A percentile compares a stretch with the other conserved stretches of the same genome.
These are phyloP conservation scores for Megalopta genalis DNA, from an alignment of 1,140 invertebrate genomes.

Conservation along the genomic window DNA sequence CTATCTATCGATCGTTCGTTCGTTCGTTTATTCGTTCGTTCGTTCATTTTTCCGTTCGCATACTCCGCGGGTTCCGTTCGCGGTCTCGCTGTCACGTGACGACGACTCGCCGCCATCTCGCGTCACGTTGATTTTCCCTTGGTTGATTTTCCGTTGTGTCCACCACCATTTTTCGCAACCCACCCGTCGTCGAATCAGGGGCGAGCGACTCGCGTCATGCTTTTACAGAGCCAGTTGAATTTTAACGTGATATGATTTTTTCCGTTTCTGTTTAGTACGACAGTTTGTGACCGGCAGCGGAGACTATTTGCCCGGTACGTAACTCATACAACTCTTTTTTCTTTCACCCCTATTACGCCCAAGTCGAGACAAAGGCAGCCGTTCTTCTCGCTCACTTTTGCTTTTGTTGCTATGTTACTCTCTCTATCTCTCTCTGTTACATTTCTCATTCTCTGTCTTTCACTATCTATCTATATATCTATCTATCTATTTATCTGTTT, in stretches of 20 bases:
- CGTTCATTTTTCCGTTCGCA: too few species aligned
- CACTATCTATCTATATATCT: too few species aligned
- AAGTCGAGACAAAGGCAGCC: slow-evolving; percentile 55
- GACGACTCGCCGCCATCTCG: too few species aligned
- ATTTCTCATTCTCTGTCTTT: too few species aligned
- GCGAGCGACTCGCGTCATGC: slow-evolving; percentile 65
- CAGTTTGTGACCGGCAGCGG: slow-evolving; percentile 86
- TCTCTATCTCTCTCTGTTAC: not conserved
- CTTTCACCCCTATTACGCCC: slow-evolving; percentile 72
- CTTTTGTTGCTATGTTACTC: not conserved
- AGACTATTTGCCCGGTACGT: slow-evolving; percentile 87
- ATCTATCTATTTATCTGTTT: too few species aligned
- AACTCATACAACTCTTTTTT: slow-evolving; percentile 79
- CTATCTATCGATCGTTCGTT: too few species aligned
- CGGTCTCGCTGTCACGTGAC: too few species aligned
- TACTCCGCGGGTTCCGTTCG: too few species aligned
- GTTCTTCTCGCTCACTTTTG: slow-evolving; percentile 1
- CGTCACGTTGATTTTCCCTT: not conserved
- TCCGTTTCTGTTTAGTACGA: slow-evolving; percentile 86
- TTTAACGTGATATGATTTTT: slow-evolving; percentile 80
- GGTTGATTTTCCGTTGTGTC: not conserved
- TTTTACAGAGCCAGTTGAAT: slow-evolving; percentile 64
- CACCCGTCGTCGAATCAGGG: slow-evolving; percentile 67
- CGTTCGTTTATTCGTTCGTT: too few species aligned
- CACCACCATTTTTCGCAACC: not conserved